Conservation (phyloP, 1,140 invertebrate species). For the Drosophila baimaii region DNA sequence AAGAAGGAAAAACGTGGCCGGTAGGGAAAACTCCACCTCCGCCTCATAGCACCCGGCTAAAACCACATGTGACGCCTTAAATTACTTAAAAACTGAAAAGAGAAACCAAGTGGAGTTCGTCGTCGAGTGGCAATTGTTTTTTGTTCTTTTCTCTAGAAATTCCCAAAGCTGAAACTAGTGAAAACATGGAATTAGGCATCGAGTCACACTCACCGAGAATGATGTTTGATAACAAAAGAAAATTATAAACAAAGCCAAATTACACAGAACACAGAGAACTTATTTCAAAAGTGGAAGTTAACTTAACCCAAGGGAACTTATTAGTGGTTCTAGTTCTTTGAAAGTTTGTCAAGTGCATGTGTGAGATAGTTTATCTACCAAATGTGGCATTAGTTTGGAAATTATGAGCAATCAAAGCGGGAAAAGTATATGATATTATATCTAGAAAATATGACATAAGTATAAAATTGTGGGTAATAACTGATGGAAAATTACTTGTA, state of each 20-base stretch:
- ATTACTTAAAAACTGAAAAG: conserved; percentile 33
- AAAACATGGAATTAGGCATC: conserved; percentile 15
- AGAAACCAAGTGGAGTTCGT: conserved; percentile 7
- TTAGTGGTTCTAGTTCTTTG: neutral
- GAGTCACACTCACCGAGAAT: neutral
- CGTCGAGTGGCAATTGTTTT: conserved; percentile 27
- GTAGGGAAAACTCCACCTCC: conserved; percentile 16
- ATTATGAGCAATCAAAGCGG: too few relatives aligned
- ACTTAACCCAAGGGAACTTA: neutral
- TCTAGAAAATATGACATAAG: too few relatives aligned
- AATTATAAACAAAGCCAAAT: neutral
- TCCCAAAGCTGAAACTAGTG: conserved; percentile 17
- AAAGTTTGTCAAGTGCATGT: neutral
- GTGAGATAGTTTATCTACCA: neutral
- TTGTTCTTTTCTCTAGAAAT: neutral
- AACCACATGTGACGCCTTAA: conserved; percentile 56
- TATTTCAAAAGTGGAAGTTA: neutral
- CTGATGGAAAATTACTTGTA: too few relatives aligned
- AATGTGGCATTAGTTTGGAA: neutral
- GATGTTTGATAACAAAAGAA: neutral
- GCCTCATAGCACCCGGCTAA: neutral
- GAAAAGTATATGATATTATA: too few relatives aligned
- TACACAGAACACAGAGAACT: neutral
- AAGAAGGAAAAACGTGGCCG: conserved; percentile 2
- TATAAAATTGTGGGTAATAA: too few relatives aligned